These are phyloP conservation scores for Eupeodes latifasciatus DNA, from an alignment of 2,888 invertebrate species.

Conservation along the genomic window DNA sequence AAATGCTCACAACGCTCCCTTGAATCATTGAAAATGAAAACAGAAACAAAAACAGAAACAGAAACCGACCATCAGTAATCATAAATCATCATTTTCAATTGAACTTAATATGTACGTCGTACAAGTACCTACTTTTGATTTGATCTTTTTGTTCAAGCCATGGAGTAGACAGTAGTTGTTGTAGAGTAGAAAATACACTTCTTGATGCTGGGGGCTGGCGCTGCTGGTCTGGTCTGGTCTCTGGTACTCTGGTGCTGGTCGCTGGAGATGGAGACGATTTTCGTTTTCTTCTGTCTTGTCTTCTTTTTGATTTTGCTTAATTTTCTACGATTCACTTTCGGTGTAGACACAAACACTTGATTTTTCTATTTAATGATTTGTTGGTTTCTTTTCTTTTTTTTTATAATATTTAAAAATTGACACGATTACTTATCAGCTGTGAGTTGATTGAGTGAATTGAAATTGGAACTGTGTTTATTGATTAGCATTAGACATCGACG, in stretches of 20 bases:
- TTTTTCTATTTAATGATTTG: background rate
- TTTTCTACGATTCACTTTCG: constrained; percentile 36
- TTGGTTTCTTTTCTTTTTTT: background rate
- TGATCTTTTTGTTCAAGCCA: constrained; percentile 59
- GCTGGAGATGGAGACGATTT: constrained; percentile 29
- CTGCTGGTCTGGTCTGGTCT: no score
- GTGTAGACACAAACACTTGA: constrained; percentile 46
- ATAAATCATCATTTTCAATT: constrained; percentile 68
- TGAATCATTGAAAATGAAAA: constrained; percentile 57
- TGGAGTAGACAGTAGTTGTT: constrained; percentile 16
- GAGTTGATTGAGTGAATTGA: background rate
- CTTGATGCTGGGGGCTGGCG: no score
- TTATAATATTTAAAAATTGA: background rate
- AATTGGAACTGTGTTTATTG: background rate
- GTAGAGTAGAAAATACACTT: constrained; percentile 24
- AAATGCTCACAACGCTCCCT: constrained; percentile 35
- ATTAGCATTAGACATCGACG: constrained; percentile 33
- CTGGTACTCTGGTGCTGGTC: constrained; percentile 10
- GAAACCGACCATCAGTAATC: constrained; percentile 51
- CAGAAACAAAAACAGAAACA: constrained; percentile 1
- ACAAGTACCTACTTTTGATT: constrained; percentile 60
- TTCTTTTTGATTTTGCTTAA: constrained; percentile 10
- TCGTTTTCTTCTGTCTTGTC: background rate
- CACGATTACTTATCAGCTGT: constrained; percentile 45
- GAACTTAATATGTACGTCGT: constrained; percentile 68